Evolutionary conservation across 2,797 vertebrate species (phyloP).

Genomic region (Thunnus albacares): DNA sequence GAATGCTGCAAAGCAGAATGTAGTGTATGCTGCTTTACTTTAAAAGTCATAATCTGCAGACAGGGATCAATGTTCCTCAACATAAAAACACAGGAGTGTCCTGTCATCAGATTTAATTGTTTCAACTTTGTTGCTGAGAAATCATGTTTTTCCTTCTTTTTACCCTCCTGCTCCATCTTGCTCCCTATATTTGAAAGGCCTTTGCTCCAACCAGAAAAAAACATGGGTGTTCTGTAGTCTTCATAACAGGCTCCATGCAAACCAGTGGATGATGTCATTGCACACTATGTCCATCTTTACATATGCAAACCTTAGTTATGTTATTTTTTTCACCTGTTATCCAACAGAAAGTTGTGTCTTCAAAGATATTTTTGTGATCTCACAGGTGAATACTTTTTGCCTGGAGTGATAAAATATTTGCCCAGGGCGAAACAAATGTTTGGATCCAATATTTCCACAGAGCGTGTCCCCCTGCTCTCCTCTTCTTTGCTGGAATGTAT

Average conservation of each 20-base stretch:
- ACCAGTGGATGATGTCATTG: not conserved
- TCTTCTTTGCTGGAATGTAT: not conserved
- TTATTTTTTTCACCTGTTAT: not conserved
- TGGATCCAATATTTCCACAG: not conserved
- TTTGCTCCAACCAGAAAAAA: too few relatives aligned
- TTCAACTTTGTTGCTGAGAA: not conserved
- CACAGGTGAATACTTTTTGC: not conserved
- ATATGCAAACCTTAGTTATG: not conserved
- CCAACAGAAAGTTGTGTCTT: slow-evolving; percentile 3
- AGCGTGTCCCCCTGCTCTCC: not conserved
- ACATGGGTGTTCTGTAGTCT: too few relatives aligned
- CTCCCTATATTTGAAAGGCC: too few relatives aligned
- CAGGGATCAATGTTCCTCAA: not conserved
- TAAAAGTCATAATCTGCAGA: not conserved
- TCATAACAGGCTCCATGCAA: not conserved
- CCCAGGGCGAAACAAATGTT: not conserved
- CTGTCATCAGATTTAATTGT: not conserved
- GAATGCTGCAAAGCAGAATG: slow-evolving; percentile 16
- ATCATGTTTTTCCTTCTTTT: not conserved
- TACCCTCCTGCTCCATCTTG: not conserved
- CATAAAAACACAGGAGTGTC: not conserved
- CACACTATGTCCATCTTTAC: too few relatives aligned
- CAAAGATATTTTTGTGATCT: not conserved
- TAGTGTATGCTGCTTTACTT: not conserved
- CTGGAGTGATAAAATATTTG: not conserved